Evolutionary conservation across 2,113 vertebrate genomes (phyloP), one percentile per base, ranked within the genome.

Genomic region (Labeo catla): DNA sequence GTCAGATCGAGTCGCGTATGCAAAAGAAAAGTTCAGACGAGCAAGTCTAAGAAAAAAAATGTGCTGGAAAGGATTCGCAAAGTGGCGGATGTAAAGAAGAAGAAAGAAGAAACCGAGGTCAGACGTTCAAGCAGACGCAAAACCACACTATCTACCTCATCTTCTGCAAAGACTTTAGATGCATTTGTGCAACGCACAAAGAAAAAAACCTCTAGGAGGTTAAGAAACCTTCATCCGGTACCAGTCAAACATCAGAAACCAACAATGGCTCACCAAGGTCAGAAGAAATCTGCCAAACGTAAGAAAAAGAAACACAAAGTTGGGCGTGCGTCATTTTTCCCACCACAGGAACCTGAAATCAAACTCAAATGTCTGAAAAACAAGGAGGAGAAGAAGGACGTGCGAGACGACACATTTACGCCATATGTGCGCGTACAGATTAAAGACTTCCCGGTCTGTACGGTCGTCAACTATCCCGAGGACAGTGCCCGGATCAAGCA

Each of bases 261-360:
- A 34, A 19, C 6, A 4, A 3, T 6, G 4, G 13, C 76, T 57
- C 15, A 59, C 9, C 9, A 59, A 52, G 21, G 16, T 4, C 34
- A 85, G 23, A 95, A 93, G 89, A 91, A 81, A 0, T 52, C 86
- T 11, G 76, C 89, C 39, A 95, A 91, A 90, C 91, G 87, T 8
- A 92, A 93, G 68, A 87, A 80, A 3, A 94, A 91, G 87, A 94
- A 90, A 85, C 78, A 0, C 45, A 90, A 59, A 11, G 28, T 0
- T 7, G 73, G 84, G 49, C 90, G 85, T 39, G 15, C 85, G 1
- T 92, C 91, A 78, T 90, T 95, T 83, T 95, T 95, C 84, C 87
- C 92, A 47, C 94, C 94, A 0, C 92, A 90, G n/a, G 95, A 96
- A 88, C 95, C 95, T 0, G 95, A 96, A 88, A 96, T 96, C 86